phyloP scores from a whole-genome alignment of 2,888 invertebrate species.

The Leucophora obtusa region DNA sequence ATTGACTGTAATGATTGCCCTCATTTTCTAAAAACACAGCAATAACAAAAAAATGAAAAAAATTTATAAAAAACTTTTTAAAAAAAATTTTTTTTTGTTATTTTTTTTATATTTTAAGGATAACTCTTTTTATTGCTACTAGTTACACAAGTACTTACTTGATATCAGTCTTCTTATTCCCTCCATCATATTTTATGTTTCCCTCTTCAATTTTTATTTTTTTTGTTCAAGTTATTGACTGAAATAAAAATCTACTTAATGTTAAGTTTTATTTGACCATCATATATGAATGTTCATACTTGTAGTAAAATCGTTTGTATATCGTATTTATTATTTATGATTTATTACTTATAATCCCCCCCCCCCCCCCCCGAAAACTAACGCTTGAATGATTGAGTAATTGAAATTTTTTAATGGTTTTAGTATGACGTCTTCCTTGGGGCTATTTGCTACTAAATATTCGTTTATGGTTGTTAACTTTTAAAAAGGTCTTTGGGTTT shows the following conservation, averaged over 20 bases:
- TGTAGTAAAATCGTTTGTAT: not conserved
- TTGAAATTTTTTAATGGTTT: not conserved
- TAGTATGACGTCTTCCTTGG: too few relatives aligned
- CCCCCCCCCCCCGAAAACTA: not conserved
- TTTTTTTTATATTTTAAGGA: not conserved
- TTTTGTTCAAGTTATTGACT: not conserved
- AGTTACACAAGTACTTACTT: slow-evolving; percentile 5
- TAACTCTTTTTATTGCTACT: not conserved
- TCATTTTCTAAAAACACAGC: slow-evolving; percentile 46
- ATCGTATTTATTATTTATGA: slow-evolving; percentile 2
- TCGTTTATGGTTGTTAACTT: slow-evolving; percentile 30
- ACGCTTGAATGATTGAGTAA: not conserved
- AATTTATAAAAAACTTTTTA: not conserved
- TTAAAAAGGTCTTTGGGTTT: not conserved
- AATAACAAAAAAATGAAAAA: slow-evolving; percentile 8
- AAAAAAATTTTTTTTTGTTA: not conserved
- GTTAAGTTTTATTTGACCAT: not conserved
- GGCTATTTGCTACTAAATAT: not conserved
- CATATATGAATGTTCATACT: not conserved
- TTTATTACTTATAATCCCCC: not conserved
- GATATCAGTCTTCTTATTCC: not conserved
- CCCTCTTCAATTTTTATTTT: not conserved
- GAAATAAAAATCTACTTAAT: slow-evolving; percentile 1
- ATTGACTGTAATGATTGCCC: slow-evolving; percentile 53
- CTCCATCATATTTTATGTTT: not conserved